Percentiles rank a stretch among this genome's conserved stretches.
phyloP scores from a whole-genome alignment of 2,113 vertebrate genomes.

The Anoplopoma fimbria region DNA sequence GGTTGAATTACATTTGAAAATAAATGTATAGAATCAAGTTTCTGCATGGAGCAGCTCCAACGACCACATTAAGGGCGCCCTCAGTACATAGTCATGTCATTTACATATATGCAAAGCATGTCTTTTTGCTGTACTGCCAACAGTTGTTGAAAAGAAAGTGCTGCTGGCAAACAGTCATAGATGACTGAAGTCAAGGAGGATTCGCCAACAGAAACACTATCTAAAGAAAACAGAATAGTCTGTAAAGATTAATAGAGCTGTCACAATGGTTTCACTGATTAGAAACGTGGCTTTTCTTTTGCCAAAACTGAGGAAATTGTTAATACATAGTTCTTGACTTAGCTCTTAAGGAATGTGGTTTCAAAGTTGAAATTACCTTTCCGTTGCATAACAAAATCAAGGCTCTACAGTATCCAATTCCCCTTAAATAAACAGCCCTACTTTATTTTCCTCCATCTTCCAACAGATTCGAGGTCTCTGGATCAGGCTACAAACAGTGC shows the following conservation, averaged over 20 bases:
- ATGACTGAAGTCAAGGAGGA: background rate
- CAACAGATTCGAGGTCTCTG: conserved; percentile 66
- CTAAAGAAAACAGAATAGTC: background rate
- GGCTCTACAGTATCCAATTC: background rate
- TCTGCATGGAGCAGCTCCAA: background rate
- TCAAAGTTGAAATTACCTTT: background rate
- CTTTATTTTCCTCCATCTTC: conserved; percentile 12
- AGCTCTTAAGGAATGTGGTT: conserved; percentile 1
- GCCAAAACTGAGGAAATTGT: background rate
- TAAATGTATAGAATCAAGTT: background rate
- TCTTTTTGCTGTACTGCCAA: conserved; percentile 3
- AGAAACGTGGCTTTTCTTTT: background rate
- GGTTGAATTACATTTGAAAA: background rate
- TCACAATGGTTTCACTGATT: conserved; percentile 24
- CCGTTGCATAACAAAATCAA: background rate
- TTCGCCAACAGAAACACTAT: background rate
- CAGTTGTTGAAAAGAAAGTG: background rate
- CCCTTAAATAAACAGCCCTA: background rate
- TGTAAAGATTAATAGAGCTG: background rate
- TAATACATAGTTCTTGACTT: background rate
- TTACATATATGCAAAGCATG: background rate
- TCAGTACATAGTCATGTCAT: background rate
- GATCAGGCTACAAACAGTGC: conserved; percentile 62
- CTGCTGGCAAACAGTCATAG: background rate
- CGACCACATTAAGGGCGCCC: background rate